A percentile compares a stretch with the other conserved stretches of the same genome.
Evolutionary conservation across 2,797 vertebrate species (phyloP).

Genomic region (Gallirallus australis): DNA sequence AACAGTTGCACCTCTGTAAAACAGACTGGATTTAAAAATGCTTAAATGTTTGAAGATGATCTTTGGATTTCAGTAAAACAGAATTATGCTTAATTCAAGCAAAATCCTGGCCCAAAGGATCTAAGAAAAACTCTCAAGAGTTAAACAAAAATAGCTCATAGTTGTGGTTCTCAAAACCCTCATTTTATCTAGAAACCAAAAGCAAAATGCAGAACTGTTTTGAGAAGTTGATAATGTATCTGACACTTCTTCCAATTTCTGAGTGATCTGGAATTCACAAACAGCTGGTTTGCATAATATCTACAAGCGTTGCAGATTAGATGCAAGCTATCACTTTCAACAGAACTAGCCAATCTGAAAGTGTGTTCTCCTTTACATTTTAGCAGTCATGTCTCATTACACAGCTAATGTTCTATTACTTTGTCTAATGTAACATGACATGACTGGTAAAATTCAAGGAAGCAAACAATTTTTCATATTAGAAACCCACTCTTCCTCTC

Average conservation of each 20-base stretch:
- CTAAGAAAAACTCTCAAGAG: not conserved
- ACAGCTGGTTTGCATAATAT: slow-evolving; percentile 61
- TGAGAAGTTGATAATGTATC: slow-evolving; percentile 3
- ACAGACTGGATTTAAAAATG: not conserved
- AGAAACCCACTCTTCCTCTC: slow-evolving; percentile 33
- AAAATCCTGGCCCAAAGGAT: not conserved
- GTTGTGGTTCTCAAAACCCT: not conserved
- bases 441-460: slow-evolving; percentile 66
- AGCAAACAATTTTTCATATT: slow-evolving; percentile 70
- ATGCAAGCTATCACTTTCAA: slow-evolving; percentile 53
- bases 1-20: not conserved
- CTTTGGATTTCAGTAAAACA: not conserved
- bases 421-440: slow-evolving; percentile 74
- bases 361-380: slow-evolving; percentile 69
- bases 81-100: not conserved
- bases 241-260: slow-evolving; percentile 30
- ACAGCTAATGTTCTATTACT: slow-evolving; percentile 76
- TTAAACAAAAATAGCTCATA: not conserved
- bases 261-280: slow-evolving; percentile 48
- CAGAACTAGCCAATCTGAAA: slow-evolving; percentile 66
- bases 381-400: slow-evolving; percentile 76
- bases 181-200: not conserved
- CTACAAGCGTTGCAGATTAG: slow-evolving; percentile 51
- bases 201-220: not conserved
- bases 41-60: not conserved